Evolutionary conservation across 2,113 vertebrate species (phyloP).

Genomic region (Dendropsophus ebraccatus): DNA sequence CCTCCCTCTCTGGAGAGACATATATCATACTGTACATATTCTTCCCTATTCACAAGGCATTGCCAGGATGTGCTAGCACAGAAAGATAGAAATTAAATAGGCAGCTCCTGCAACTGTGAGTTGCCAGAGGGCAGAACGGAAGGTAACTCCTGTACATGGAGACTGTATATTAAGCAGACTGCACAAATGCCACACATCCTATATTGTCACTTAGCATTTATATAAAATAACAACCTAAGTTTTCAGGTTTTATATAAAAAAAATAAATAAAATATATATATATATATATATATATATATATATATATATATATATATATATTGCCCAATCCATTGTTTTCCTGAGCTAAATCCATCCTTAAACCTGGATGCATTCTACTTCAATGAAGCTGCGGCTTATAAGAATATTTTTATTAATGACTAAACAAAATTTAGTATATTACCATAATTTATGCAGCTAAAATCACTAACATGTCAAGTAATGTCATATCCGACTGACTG

Average conservation of each 20-base stretch:
- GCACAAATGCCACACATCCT: conserved; percentile 33
- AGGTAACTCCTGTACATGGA: not conserved
- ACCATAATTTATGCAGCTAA: conserved; percentile 4
- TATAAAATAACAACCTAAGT: conserved; percentile 31
- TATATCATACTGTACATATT: not conserved
- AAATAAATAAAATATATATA: too few species aligned
- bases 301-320: too few species aligned
- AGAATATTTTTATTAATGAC: conserved; percentile 18
- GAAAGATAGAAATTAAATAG: conserved; percentile 15
- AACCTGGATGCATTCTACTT: not conserved
- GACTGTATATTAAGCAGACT: conserved; percentile 38
- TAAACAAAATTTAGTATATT: not conserved
- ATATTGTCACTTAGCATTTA: conserved; percentile 44
- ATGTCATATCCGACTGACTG: conserved; percentile 24
- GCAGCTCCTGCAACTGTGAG: conserved; percentile 22
- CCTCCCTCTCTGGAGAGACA: not conserved
- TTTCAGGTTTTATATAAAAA: not conserved
- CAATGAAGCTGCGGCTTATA: not conserved
- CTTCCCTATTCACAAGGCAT: not conserved
- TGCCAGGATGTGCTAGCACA: not conserved
- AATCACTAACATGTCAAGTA: conserved; percentile 16
- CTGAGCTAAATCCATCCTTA: not conserved
- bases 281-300: too few species aligned
- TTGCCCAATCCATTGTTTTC: not conserved
- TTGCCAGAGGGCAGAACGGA: conserved; percentile 12